These are phyloP conservation scores for Manis pentadactyla DNA, from an alignment of 2,797 vertebrate species.

Conservation along the genomic window DNA sequence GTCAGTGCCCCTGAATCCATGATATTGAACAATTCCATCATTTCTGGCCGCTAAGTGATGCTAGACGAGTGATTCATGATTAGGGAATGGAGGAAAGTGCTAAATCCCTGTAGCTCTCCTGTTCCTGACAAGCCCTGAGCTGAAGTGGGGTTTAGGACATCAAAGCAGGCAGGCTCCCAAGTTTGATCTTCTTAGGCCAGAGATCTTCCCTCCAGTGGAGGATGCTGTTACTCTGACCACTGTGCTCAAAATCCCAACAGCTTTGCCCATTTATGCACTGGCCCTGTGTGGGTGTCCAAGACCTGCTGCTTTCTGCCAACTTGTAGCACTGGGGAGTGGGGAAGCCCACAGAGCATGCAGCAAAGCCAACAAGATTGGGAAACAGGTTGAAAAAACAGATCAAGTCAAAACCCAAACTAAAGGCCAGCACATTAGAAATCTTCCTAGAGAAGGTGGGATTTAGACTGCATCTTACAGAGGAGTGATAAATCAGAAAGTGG, in stretches of 20 bases:
- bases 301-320: neutral
- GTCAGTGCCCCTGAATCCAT: constrained; percentile 77
- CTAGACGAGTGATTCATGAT: constrained; percentile 81
- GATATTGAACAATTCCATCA: constrained; percentile 88
- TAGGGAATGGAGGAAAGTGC: constrained; percentile 61
- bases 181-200: neutral
- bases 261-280: neutral
- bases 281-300: neutral
- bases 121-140: neutral
- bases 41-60: constrained; percentile 82
- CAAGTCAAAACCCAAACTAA: neutral
- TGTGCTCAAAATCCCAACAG: neutral
- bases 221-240: neutral
- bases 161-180: neutral
- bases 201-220: neutral
- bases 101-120: constrained; percentile 14
- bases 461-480: neutral
- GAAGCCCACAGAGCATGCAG: neutral
- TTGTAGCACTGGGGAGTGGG: neutral
- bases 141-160: neutral
- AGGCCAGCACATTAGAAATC: neutral
- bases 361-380: neutral
- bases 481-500: neutral
- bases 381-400: neutral
- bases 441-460: neutral